These are phyloP conservation scores for Agrypnus murinus DNA, from an alignment of 2,888 invertebrate genomes.

Conservation along the genomic window DNA sequence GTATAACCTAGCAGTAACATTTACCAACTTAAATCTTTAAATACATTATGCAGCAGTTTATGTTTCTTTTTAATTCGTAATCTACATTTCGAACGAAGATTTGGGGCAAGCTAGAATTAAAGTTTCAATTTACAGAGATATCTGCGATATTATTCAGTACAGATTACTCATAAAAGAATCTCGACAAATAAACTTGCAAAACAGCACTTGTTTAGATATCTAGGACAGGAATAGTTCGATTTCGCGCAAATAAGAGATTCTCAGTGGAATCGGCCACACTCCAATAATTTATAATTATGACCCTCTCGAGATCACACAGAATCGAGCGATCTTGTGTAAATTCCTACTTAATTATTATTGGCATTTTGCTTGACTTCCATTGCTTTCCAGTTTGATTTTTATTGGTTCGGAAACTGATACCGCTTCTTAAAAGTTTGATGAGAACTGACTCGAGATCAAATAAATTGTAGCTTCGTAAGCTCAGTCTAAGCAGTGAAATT, in stretches of 20 bases:
- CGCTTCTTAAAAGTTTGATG: conserved; percentile 35
- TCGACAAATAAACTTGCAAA: conserved; percentile 3
- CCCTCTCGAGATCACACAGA: conserved; percentile 24
- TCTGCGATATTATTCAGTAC: too few relatives aligned
- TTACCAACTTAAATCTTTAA: too few relatives aligned
- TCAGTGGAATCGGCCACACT: conserved; percentile 29
- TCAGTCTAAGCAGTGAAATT: neutral
- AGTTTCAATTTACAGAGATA: too few relatives aligned
- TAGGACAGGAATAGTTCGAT: conserved; percentile 23
- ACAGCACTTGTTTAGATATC: conserved; percentile 12
- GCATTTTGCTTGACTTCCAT: conserved; percentile 37
- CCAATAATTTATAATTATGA: conserved; percentile 40
- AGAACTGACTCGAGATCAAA: conserved; percentile 32
- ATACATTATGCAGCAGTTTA: too few relatives aligned
- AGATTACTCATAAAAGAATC: neutral
- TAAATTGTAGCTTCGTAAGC: conserved; percentile 33
- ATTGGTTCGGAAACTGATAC: conserved; percentile 38
- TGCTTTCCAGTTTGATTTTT: conserved; percentile 41
- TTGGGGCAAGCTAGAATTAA: too few relatives aligned
- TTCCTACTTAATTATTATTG: conserved; percentile 43
- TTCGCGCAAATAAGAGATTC: conserved; percentile 24
- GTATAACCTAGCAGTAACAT: too few relatives aligned
- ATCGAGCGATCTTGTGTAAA: conserved; percentile 36
- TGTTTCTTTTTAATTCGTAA: too few relatives aligned
- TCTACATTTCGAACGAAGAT: too few relatives aligned